Evolutionary conservation across 2,888 invertebrate genomes (phyloP).

Genomic region (Gari tellinella): DNA sequence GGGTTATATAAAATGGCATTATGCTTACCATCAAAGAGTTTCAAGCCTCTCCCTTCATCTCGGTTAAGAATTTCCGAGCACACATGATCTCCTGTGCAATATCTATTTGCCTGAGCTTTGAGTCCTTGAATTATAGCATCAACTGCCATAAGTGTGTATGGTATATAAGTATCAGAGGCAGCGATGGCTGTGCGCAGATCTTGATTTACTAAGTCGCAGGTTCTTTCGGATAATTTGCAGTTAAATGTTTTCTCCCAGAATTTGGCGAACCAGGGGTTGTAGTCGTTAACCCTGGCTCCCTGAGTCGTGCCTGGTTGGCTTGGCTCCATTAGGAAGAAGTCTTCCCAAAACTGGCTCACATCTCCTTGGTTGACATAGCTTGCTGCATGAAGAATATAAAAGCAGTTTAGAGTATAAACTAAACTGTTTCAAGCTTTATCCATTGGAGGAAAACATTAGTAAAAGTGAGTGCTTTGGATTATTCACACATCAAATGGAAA

Average conservation of each 20-base stretch:
- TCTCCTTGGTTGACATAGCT: conserved; percentile 27
- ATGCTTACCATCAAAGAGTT: too few relatives aligned
- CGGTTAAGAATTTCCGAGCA: conserved; percentile 67
- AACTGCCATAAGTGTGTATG: conserved; percentile 75
- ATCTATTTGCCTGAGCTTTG: conserved; percentile 41
- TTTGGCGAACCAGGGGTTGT: conserved; percentile 58
- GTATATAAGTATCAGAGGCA: conserved; percentile 60
- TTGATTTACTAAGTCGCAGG: conserved; percentile 32
- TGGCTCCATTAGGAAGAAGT: conserved; percentile 55
- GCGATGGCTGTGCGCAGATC: conserved; percentile 23
- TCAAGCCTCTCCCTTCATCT: conserved; percentile 2
- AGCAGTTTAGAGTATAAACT: too few relatives aligned
- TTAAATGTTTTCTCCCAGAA: conserved; percentile 67
- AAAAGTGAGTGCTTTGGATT: too few relatives aligned
- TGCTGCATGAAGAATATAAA: not conserved
- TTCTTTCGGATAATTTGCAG: conserved; percentile 53
- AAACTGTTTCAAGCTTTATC: too few relatives aligned
- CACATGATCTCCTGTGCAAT: conserved; percentile 39
- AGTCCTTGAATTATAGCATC: conserved; percentile 70
- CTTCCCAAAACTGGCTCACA: conserved; percentile 48
- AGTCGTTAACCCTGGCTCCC: conserved; percentile 24
- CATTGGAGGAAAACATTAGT: too few relatives aligned
- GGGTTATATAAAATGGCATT: too few relatives aligned
- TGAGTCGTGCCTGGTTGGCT: conserved; percentile 16
- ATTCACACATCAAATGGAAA: too few relatives aligned